Evolutionary conservation across 2,888 invertebrate species (phyloP), one percentile per base, ranked within the genome.

Genomic region (Mechanitis messenoides): DNA sequence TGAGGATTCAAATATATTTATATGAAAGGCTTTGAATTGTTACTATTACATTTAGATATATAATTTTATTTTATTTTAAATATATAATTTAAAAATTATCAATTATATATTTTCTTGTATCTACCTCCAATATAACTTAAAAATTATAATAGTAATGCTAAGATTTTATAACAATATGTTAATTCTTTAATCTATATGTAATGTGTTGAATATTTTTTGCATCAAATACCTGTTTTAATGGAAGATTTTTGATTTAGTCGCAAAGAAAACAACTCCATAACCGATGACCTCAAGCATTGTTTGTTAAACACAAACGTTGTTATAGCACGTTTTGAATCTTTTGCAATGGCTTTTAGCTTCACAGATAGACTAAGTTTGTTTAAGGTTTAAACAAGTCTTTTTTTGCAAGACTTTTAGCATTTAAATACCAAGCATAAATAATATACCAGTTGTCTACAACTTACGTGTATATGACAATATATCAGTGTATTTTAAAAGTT

Each of bases 261-360:
- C 55, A 58, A 33, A 55, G 56, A 53, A 31, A 53, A 58, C 66
- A 59, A 69, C 63, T 70, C 66, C 64, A 61, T 68, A 75, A 71
- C 61, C 64, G 71, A 71, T 71, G 77, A 69, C 83, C 80, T 84
- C 78, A 55, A 53, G 55, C 61, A 58, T 54, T 79, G 74, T 83
- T 83, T 80, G 83, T 75, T 72, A 69, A 77, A 77, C 69, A 74
- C 79, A 82, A 84, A 85, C 76, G 70, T 76, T 76, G 63, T 72
- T 75, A 69, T 68, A 75, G 64, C 70, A 70, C 71, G 72, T 75
- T 71, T 73, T 73, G 70, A 74, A 61, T 59, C 61, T 63, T 59
- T 63, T 73, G 74, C 71, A 75, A 76, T 74, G 71, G 78, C 79
- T 84, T 81, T 83, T 79, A 83, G 77, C 79, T 82, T 78, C 77